phyloP scores from a whole-genome alignment of 2,113 vertebrate genomes.

The Anser cygnoides region DNA sequence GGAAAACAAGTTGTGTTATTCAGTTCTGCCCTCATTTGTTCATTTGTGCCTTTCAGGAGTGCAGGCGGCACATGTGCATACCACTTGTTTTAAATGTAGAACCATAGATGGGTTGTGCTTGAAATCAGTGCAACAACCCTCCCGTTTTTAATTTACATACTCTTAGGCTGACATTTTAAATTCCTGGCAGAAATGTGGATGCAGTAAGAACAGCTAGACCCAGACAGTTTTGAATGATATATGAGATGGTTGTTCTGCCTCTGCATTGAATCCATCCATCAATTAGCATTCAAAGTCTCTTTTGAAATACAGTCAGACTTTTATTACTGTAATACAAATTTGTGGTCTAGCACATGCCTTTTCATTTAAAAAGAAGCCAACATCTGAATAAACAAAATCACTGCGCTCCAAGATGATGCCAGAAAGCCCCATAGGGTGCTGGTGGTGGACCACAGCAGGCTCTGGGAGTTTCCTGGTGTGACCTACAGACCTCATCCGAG shows the following conservation, averaged over 20 bases:
- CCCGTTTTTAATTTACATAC: conserved; percentile 42
- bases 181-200: conserved; percentile 65
- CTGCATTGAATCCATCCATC: conserved; percentile 69
- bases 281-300: conserved; percentile 71
- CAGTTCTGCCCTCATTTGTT: background rate
- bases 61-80: background rate
- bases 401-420: conserved; percentile 30
- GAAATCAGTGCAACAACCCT: conserved; percentile 30
- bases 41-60: background rate
- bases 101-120: conserved; percentile 27
- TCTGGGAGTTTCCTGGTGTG: background rate
- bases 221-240: conserved; percentile 75
- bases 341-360: conserved; percentile 58
- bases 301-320: conserved; percentile 66
- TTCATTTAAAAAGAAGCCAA: conserved; percentile 59
- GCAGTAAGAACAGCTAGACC: conserved; percentile 55
- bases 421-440: conserved; percentile 11
- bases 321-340: conserved; percentile 64
- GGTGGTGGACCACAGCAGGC: background rate
- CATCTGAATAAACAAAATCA: conserved; percentile 60
- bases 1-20: background rate
- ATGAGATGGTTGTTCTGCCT: conserved; percentile 72
- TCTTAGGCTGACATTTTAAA: conserved; percentile 56
- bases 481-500: background rate
- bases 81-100: background rate